phyloP scores from a whole-genome alignment of 2,888 invertebrate species.

The Ophion ellenae region DNA sequence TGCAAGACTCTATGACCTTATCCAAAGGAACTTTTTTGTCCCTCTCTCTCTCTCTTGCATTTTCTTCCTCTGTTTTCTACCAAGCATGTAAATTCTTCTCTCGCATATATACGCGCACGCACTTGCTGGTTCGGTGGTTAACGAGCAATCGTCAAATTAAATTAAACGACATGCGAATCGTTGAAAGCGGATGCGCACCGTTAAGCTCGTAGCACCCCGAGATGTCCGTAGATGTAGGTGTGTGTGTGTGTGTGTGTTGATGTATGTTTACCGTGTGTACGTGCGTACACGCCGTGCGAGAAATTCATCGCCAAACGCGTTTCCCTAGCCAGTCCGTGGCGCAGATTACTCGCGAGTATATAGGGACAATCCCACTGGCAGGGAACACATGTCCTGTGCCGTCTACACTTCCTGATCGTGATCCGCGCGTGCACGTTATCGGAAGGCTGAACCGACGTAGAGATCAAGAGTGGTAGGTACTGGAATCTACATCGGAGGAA shows the following conservation, averaged over 20 bases:
- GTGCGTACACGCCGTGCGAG: slow-evolving; percentile 20
- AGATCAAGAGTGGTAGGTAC: too few species aligned
- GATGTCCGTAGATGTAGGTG: slow-evolving; percentile 6
- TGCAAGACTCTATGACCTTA: slow-evolving; percentile 74
- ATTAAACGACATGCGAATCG: slow-evolving; percentile 80
- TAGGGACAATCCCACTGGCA: too few species aligned
- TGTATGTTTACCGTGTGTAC: slow-evolving; percentile 13
- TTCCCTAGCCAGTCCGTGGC: slow-evolving; percentile 47
- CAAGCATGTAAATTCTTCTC: background rate
- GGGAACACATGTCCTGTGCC: too few species aligned
- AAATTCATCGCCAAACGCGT: slow-evolving; percentile 35
- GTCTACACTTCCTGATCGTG: too few species aligned
- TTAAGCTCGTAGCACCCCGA: slow-evolving; percentile 60
- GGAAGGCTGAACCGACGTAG: too few species aligned
- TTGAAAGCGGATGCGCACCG: slow-evolving; percentile 77
- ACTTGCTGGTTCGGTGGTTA: slow-evolving; percentile 68
- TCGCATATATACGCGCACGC: background rate
- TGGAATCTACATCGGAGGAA: too few species aligned
- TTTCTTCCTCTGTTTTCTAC: background rate
- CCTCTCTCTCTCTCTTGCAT: background rate
- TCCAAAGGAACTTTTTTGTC: slow-evolving; percentile 20
- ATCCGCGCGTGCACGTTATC: too few species aligned
- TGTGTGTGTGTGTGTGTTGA: slow-evolving; percentile 18
- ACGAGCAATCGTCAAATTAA: slow-evolving; percentile 82
- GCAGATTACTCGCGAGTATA: slow-evolving; percentile 53